phyloP scores from a whole-genome alignment of 1,140 invertebrate genomes.

The Cherax quadricarinatus region DNA sequence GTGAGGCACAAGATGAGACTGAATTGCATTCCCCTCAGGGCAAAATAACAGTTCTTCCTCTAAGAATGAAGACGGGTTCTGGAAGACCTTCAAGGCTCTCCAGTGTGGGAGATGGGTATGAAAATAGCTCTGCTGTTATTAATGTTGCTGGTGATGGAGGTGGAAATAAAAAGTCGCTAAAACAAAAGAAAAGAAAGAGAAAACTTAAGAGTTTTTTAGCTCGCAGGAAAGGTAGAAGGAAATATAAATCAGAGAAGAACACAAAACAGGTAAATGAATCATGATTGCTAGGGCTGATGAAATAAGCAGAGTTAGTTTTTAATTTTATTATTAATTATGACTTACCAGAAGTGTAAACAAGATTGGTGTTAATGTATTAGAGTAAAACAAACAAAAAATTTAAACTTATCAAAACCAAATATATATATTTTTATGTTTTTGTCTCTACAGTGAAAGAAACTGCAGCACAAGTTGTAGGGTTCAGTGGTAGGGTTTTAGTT shows the following conservation, averaged over 20 bases:
- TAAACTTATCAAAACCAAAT: conserved; percentile 33
- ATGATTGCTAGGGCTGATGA: not conserved
- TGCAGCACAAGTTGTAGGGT: conserved; percentile 35
- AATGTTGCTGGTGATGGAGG: conserved; percentile 4
- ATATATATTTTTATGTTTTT: conserved; percentile 25
- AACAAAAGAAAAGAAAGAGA: not conserved
- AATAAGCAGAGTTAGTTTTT: not conserved
- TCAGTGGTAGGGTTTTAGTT: conserved; percentile 23
- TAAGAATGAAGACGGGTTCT: conserved; percentile 9
- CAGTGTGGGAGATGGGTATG: conserved; percentile 12
- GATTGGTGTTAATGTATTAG: not conserved
- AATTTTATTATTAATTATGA: not conserved
- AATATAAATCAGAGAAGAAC: not conserved
- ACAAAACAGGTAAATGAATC: conserved; percentile 13
- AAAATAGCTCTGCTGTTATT: conserved; percentile 24
- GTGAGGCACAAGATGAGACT: not conserved
- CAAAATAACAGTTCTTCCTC: not conserved
- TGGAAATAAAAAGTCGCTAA: not conserved
- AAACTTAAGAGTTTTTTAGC: not conserved
- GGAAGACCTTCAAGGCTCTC: conserved; percentile 10
- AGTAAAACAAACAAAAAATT: not conserved
- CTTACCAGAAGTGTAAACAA: not conserved
- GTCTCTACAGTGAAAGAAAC: conserved; percentile 9
- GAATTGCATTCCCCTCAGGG: not conserved
- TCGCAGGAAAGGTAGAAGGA: not conserved